Conservation (phyloP, 2,113 vertebrate genomes). For the Aplodontia rufa region DNA sequence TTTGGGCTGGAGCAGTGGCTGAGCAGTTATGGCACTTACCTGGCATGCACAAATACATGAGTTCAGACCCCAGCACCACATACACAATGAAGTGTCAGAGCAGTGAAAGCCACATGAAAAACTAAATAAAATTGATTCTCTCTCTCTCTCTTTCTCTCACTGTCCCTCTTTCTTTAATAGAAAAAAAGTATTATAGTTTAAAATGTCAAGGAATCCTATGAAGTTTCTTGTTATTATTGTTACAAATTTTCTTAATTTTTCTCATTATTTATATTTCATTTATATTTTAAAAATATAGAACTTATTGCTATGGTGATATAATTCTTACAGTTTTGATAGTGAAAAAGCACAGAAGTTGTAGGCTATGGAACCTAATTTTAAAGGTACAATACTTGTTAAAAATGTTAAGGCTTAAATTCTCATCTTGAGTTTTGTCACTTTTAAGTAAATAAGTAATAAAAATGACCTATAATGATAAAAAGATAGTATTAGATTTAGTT, state of each 20-base stretch:
- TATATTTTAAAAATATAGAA: conserved; percentile 15
- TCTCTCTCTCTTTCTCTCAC: too few relatives aligned
- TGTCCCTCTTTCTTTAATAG: too few relatives aligned
- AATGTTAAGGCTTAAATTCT: neutral
- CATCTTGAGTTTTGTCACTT: conserved; percentile 11
- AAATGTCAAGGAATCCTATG: neutral
- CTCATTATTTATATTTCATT: neutral
- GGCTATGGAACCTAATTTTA: neutral
- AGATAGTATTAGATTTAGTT: neutral
- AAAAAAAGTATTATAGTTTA: neutral
- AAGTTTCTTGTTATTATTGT: neutral
- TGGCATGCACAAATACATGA: too few relatives aligned
- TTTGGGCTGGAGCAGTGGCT: too few relatives aligned
- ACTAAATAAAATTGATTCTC: too few relatives aligned
- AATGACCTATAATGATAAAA: neutral
- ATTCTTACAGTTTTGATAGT: neutral
- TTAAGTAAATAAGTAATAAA: neutral
- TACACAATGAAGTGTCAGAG: too few relatives aligned
- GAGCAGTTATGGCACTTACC: too few relatives aligned
- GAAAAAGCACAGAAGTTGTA: neutral
- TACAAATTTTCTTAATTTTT: neutral
- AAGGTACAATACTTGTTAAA: neutral
- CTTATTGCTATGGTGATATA: neutral
- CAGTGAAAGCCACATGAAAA: too few relatives aligned
- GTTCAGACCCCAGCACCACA: too few relatives aligned